A percentile compares a stretch with the other conserved stretches of the same genome.
Conservation (phyloP, 2,113 vertebrate species). For the Eretmochelys imbricata region DNA sequence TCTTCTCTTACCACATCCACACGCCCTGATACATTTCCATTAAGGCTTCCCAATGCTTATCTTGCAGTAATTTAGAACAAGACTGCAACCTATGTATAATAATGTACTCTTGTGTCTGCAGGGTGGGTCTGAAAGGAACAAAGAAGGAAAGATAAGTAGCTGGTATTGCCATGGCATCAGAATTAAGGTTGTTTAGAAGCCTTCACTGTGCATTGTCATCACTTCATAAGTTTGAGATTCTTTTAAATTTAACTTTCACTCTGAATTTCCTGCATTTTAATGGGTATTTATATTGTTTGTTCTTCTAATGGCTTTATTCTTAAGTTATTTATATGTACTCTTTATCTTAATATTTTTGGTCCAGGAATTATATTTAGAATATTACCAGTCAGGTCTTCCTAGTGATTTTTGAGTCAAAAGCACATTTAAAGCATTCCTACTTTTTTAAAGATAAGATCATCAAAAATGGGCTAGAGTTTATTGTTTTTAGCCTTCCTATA, state of each 20-base stretch:
- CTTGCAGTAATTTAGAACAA: constrained; percentile 39
- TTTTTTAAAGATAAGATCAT: background rate
- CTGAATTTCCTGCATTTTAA: constrained; percentile 31
- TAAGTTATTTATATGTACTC: constrained; percentile 9
- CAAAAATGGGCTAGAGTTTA: background rate
- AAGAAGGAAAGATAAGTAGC: constrained; percentile 42
- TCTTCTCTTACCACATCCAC: background rate
- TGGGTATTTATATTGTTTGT: constrained; percentile 66
- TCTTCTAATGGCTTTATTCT: constrained; percentile 46
- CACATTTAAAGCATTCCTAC: constrained; percentile 16
- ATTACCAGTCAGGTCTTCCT: background rate
- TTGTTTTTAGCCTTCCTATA: constrained; percentile 24
- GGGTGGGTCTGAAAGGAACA: constrained; percentile 34
- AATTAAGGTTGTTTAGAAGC: constrained; percentile 71
- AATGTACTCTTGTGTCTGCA: constrained; percentile 7
- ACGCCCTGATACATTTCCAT: constrained; percentile 26
- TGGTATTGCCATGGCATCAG: constrained; percentile 42
- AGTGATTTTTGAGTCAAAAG: constrained; percentile 22
- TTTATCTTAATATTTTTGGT: constrained; percentile 12
- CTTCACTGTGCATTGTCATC: constrained; percentile 50
- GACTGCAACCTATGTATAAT: background rate
- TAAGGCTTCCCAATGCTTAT: constrained; percentile 11
- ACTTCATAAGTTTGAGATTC: constrained; percentile 53
- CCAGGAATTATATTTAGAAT: constrained; percentile 40
- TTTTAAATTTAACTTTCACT: constrained; percentile 56